Base-by-base conservation (phyloP, 1,140 invertebrate species). In the Melanaphis sacchari region DNA sequence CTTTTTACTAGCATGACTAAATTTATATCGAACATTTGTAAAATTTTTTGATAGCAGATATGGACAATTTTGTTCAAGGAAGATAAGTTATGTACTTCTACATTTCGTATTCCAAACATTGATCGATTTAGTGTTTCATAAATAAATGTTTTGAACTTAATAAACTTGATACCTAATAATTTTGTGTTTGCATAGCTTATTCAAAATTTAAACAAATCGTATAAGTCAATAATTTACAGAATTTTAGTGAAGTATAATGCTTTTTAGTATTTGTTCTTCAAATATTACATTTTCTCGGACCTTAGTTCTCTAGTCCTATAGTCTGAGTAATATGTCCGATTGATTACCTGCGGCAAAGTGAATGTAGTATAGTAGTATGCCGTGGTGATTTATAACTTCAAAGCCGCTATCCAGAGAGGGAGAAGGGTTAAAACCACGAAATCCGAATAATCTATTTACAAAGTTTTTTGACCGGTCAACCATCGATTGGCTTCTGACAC, bases 391-490 rank as follows among this genome's bases (percentile, higher is more conserved):
- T 40, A 38, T 84, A 31, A 85, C 84, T 43, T 85, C 84, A 85
- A 85, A 85, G 84, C 84, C 24, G 26, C 38, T 41, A 41, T 40
- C 40, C 40, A 21, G n/a, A 3, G 6, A 36, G 5, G 18, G 31
- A n/a, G 87, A 49, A 7, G 38, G 46, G 87, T 87, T 1, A 36
- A 46, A 87, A 88, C 87, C 43, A 88, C 87, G 22, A 36, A 49
- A 88, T 88, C 87, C 43, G 7, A 52, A 52, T 88, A 88, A 88
- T 88, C 46, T 88, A n/a, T 21, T 36, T 21, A 49, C 26, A 24
- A 52, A 88, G 43, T 88, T 52, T 49, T 88, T 52, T 88, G 87
- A 88, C 43, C 87, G 87, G 87, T 88, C 43, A 88, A 88, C 43
- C 87, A n/a, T 88, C 43, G 46, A 52, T 88, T 46, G 87, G 87